A percentile compares a stretch with the other conserved stretches of the same genome.
Conservation (phyloP, 2,113 vertebrate species). For the Platichthys flesus region DNA sequence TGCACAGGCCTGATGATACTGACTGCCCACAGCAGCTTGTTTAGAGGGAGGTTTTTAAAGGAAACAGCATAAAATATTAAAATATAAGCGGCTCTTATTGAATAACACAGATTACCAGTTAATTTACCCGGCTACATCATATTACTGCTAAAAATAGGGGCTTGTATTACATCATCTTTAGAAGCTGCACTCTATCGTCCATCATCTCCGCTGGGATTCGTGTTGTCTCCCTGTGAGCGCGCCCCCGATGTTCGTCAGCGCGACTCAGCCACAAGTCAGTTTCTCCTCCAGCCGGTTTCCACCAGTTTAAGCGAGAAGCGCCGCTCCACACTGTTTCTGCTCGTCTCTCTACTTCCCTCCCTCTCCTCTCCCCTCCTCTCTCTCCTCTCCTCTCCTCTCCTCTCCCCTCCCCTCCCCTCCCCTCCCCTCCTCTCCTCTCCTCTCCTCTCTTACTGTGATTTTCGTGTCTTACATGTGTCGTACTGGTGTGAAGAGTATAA, state of each 20-base stretch:
- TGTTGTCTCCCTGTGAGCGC: slow-evolving; percentile 1
- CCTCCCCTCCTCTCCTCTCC: neutral
- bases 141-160: too few species aligned
- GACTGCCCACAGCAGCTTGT: too few species aligned
- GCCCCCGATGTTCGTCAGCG: slow-evolving; percentile 20
- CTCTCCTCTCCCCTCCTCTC: neutral
- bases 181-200: neutral
- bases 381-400: neutral
- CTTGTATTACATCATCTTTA: neutral
- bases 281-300: slow-evolving; percentile 69
- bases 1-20: neutral
- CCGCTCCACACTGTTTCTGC: slow-evolving; percentile 13
- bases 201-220: neutral
- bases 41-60: neutral
- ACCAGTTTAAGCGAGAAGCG: slow-evolving; percentile 64
- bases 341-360: neutral
- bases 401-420: neutral
- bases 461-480: slow-evolving; percentile 10
- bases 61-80: neutral
- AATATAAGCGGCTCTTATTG: neutral
- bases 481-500: neutral
- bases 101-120: neutral
- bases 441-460: slow-evolving; percentile 8
- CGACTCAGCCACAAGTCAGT: slow-evolving; percentile 53
- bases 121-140: too few species aligned